phyloP scores from a whole-genome alignment of 2,888 invertebrate genomes.

The Spatulosminthurus flaviceps region DNA sequence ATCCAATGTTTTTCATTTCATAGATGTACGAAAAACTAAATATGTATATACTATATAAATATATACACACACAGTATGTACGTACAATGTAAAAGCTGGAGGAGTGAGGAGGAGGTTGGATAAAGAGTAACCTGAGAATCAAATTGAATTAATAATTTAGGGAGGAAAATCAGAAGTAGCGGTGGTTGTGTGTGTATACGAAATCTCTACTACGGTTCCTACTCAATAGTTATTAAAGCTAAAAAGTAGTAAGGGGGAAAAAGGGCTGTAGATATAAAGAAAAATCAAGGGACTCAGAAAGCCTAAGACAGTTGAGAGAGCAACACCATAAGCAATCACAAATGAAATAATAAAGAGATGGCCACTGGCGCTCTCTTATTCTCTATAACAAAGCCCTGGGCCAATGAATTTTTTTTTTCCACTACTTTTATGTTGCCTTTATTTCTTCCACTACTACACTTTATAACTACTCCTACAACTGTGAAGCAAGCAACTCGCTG shows the following conservation, averaged over 20 bases:
- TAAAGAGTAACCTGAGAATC: background rate
- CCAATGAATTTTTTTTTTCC: background rate
- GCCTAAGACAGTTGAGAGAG: background rate
- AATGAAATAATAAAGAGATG: conserved; percentile 53
- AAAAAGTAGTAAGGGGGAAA: too few relatives aligned
- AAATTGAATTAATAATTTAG: conserved; percentile 41
- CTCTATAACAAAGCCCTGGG: background rate
- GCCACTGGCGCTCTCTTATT: conserved; percentile 39
- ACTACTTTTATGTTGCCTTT: background rate
- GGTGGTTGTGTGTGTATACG: background rate
- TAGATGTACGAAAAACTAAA: too few relatives aligned
- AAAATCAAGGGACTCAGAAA: too few relatives aligned
- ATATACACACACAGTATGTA: too few relatives aligned
- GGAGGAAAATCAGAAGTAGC: conserved; percentile 35
- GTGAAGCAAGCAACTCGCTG: conserved; percentile 15
- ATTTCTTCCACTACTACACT: conserved; percentile 38
- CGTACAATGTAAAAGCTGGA: too few relatives aligned
- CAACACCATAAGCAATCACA: conserved; percentile 34
- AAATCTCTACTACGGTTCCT: too few relatives aligned
- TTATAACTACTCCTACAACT: too few relatives aligned
- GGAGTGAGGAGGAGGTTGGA: background rate
- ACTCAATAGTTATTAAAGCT: too few relatives aligned
- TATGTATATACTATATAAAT: too few relatives aligned
- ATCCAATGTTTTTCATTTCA: too few relatives aligned
- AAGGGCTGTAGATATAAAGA: too few relatives aligned